Conservation (phyloP, 37 sponge, comb jelly and placozoan genomes). For the Hexactinellida sp. region DNA sequence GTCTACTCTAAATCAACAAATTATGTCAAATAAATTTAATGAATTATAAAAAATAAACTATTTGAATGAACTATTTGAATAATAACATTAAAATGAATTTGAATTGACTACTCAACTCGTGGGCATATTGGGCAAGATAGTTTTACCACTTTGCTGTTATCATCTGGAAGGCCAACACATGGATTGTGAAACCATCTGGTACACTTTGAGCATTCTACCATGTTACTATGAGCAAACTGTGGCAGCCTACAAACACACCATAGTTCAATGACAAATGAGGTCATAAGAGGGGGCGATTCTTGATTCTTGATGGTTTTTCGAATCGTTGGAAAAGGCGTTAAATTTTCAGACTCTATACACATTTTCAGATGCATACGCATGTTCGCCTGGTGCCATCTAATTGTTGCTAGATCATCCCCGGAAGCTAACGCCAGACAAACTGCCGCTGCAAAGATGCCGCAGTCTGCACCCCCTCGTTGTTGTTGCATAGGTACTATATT, state of each 20-base stretch:
- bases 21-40: background rate
- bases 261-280: background rate
- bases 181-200: background rate
- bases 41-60: too few relatives aligned
- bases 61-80: too few relatives aligned
- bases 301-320: background rate
- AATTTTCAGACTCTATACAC: background rate
- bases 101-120: background rate
- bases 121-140: background rate
- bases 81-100: background rate
- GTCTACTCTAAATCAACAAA: background rate
- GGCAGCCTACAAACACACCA: background rate
- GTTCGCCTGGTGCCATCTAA: background rate
- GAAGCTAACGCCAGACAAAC: background rate
- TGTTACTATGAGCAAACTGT: background rate
- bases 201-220: background rate
- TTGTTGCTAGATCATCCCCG: background rate
- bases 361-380: background rate
- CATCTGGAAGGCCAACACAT: background rate
- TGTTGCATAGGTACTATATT: background rate
- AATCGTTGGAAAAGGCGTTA: slow-evolving; percentile 13
- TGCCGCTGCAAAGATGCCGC: slow-evolving; percentile 21
- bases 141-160: background rate
- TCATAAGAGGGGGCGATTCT: background rate
- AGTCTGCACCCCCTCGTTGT: slow-evolving; percentile 21